phyloP scores from a whole-genome alignment of 2,888 invertebrate genomes.

The Villa cingulata region DNA sequence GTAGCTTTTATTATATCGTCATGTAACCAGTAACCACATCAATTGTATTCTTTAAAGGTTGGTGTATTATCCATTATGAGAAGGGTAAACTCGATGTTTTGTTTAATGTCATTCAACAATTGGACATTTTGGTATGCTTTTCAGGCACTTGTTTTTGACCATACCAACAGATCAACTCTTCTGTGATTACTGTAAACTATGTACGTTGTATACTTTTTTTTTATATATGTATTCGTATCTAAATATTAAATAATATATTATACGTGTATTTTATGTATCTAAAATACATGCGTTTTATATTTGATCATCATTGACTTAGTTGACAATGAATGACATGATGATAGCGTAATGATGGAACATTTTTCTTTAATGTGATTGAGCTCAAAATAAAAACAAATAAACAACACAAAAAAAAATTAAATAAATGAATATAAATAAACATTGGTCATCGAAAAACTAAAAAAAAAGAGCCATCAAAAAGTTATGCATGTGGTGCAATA shows the following conservation, averaged over 20 bases:
- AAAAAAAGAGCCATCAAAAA: too few species aligned
- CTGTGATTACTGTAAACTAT: too few species aligned
- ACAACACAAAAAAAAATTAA: neutral
- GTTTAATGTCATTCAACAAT: neutral
- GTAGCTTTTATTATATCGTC: too few species aligned
- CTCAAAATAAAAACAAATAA: too few species aligned
- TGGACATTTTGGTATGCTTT: conserved; percentile 6
- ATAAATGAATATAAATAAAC: neutral
- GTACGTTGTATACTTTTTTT: too few species aligned
- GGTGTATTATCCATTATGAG: neutral
- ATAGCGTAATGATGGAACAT: conserved; percentile 8
- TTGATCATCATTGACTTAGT: conserved; percentile 3
- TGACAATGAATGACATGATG: conserved; percentile 9
- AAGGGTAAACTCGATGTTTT: neutral
- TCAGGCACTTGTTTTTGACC: neutral
- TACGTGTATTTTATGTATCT: neutral
- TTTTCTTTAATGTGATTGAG: conserved; percentile 2
- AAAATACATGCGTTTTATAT: neutral
- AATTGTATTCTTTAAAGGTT: too few species aligned
- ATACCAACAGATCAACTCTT: neutral
- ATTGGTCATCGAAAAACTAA: too few species aligned
- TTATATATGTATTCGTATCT: too few species aligned
- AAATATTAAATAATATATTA: too few species aligned
- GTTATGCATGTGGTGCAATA: neutral
- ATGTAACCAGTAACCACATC: too few species aligned